Base-by-base conservation (phyloP, 2,797 vertebrate genomes). In the Octomys mimax region DNA sequence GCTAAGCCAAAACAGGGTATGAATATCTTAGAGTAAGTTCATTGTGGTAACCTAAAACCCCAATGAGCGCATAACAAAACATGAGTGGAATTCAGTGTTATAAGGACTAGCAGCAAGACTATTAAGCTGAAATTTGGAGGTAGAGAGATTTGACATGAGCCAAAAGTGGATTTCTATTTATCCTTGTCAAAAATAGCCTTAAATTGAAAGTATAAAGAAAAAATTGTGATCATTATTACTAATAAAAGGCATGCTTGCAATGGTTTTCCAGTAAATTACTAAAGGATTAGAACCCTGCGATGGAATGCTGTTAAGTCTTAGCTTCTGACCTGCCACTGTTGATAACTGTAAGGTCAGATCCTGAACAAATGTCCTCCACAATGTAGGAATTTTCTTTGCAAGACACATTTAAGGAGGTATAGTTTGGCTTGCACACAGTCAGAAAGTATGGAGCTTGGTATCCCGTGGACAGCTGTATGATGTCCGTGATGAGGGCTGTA, bases 381-480 rank as follows among this genome's bases (percentile, higher is more conserved):
- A 99, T 98, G 64, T 99, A 99, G 13, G 99, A 99, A 98, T 99
- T 99, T 97, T 99, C 99, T 96, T 99, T 99, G 97, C 99, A 99
- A 97, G 99, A 99, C 70, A 99, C 98, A 31, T 99, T 99, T 87
- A 99, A 99, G 3, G 99, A 99, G 93, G 99, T 99, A 97, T 99
- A 99, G 98, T 99, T 99, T 94, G 99, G 99, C 98, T 99, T 99
- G 97, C 99, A 99, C 95, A 99, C 99, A 8, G 99, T 99, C 95
- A 99, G 99, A 98, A 99, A 99, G 98, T 99, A 99, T 0, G 99
- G 99, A 0, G 99, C 98, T 52, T 99, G 99, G 97, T 99, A 99
- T 75, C 99, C 99, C 22, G 99, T 99, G 97, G 99, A 99, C 94
- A 99, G 98, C 83, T 99, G 99, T 96, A 99, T 99, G 97, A 99